A percentile compares a stretch with the other conserved stretches of the same genome.
phyloP scores from a whole-genome alignment of 2,888 invertebrate genomes.

The Galeruca laticollis region DNA sequence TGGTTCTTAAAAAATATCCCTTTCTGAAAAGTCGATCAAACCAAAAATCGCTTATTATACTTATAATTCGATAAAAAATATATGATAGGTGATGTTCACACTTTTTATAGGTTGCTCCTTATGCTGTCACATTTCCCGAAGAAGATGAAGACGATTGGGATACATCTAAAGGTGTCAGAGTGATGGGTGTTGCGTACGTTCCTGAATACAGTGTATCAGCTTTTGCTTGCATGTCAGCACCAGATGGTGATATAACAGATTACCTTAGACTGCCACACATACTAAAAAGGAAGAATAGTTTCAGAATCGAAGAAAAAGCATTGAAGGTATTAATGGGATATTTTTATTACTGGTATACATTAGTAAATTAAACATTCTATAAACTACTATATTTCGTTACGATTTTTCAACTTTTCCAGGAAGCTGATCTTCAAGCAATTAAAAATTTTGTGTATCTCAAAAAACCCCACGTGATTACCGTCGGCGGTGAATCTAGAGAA shows the following conservation, averaged over 20 bases:
- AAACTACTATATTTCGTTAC: too few relatives aligned
- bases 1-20: too few relatives aligned
- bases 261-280: slow-evolving; percentile 90
- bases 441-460: slow-evolving; percentile 89
- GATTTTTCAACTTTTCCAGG: slow-evolving; percentile 60
- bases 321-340: slow-evolving; percentile 64
- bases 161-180: slow-evolving; percentile 83
- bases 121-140: slow-evolving; percentile 77
- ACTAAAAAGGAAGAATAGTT: slow-evolving; percentile 83
- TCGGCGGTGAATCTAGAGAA: slow-evolving; percentile 90
- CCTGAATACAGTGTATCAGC: slow-evolving; percentile 87
- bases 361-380: too few relatives aligned
- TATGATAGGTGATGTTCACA: not conserved
- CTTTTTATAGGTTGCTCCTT: slow-evolving; percentile 77
- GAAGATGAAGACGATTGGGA: slow-evolving; percentile 96
- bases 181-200: slow-evolving; percentile 90
- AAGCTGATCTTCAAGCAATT: slow-evolving; percentile 74
- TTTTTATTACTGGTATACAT: slow-evolving; percentile 1
- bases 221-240: slow-evolving; percentile 88
- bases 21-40: too few relatives aligned
- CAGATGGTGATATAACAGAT: slow-evolving; percentile 93
- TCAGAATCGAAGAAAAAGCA: slow-evolving; percentile 75
- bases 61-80: too few relatives aligned
- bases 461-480: slow-evolving; percentile 89
- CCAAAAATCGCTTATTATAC: too few relatives aligned